Base-by-base conservation (phyloP, 2,113 vertebrate species). In the Stigmatopora argus region DNA sequence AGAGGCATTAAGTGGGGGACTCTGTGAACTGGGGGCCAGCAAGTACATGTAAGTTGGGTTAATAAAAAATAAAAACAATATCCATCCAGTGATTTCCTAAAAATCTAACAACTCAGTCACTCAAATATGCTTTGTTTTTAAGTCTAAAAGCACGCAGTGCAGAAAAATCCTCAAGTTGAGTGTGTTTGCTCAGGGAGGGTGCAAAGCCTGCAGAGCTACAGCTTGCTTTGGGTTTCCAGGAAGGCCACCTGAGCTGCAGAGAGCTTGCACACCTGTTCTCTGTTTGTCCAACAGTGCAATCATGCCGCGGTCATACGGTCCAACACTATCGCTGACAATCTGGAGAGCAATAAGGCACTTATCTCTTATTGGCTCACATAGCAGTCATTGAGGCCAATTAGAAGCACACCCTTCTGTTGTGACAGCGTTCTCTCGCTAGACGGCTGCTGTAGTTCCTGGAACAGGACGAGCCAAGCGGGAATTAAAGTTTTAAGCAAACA, bases 291-390 rank as follows among this genome's bases (percentile, higher is more conserved):
- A 82, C 80, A 83, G 69, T 0, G 12, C 69, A 78, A 74, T 83
- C 55, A 58, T 61, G 49, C 57, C 69, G 41, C 52, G 68, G 71
- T 77, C 81, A 79, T 23, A 21, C 69, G 44, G 86, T 71, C 83
- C 84, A 84, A 83, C 73, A 67, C 78, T 87, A 84, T 88, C 85
- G 62, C 70, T 41, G 70, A 47, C 7, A 46, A 87, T 88, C 87
- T 76, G 72, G 35, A 75, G 71, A 60, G 77, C 80, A 79, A 82
- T 80, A 58, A 62, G 46, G 53, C 44, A 64, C 85, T 86, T 88
- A 90, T 88, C 85, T 70, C 67, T 83, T 85, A 87, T 87, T 88
- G 81, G 78, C 81, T 79, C 81, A 79, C 81, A 84, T 83, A 83
- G 79, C 70, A 78, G 79, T 73, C 77, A 79, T 76, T 82, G 72